phyloP scores from a whole-genome alignment of 2,888 invertebrate genomes.

The Sinodicranocentrus sp. region DNA sequence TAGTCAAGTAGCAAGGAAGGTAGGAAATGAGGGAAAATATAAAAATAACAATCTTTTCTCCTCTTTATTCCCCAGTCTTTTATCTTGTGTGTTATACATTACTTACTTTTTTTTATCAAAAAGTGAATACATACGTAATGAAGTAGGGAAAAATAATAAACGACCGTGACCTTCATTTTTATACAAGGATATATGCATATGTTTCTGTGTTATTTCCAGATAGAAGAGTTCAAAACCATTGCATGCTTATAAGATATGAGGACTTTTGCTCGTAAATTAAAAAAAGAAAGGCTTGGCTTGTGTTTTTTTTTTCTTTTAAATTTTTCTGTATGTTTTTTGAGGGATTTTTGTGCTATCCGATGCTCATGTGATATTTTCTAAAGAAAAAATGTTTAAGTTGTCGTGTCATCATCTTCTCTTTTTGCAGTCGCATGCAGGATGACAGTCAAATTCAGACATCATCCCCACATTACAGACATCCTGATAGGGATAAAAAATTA shows the following conservation, averaged over 20 bases:
- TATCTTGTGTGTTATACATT: background rate
- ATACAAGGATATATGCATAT: background rate
- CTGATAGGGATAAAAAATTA: background rate
- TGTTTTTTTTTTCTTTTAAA: background rate
- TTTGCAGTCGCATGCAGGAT: slow-evolving; percentile 1
- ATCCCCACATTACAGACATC: background rate
- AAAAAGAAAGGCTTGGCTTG: slow-evolving; percentile 37
- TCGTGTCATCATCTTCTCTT: slow-evolving; percentile 5
- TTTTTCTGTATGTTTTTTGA: background rate
- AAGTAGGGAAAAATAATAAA: slow-evolving; percentile 17
- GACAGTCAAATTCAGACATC: background rate
- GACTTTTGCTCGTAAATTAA: slow-evolving; percentile 6
- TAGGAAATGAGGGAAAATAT: slow-evolving; percentile 16
- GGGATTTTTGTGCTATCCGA: slow-evolving; percentile 16
- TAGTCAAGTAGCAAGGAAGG: background rate
- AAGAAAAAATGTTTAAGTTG: no score
- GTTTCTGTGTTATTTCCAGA: slow-evolving; percentile 37
- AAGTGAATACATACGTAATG: background rate
- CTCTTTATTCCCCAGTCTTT: slow-evolving; percentile 4
- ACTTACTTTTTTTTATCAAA: no score
- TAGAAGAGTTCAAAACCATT: background rate
- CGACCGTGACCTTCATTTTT: slow-evolving; percentile 61
- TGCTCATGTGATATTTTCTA: no score
- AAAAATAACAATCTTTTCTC: background rate
- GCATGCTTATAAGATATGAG: background rate